Base-by-base conservation (phyloP, 2,888 invertebrate genomes). In the Tholera decimalis region DNA sequence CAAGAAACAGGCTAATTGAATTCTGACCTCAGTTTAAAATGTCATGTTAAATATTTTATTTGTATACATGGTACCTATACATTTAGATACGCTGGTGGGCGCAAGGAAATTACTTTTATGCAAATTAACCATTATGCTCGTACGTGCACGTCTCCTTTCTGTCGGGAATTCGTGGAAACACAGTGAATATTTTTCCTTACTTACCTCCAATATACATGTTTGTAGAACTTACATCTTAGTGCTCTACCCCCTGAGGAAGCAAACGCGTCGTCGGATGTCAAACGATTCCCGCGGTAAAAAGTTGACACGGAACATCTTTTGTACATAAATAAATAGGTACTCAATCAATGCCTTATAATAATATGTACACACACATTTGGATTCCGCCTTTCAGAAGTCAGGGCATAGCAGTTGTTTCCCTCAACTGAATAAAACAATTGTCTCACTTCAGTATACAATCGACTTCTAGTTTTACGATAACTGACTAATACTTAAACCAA, bases 31-130 rank as follows among this genome's bases (percentile, higher is more conserved):
- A 53, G 43, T 49, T 22, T 61, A 54, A 69, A 79, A 67, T 75
- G 30, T 49, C 61, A 49, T 53, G 60, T 35, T 66, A 62, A 24
- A 57, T 71, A 63, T 69, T 72, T 74, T 57, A 46, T 61, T 54
- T 63, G 46, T 51, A 50, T 44, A 26, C 28, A 41, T 11, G n/a
- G n/a, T 44, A 71, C 2, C 3, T 30, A 18, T 44, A 67, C 39
- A 54, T 47, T 41, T 56, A 51, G 49, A 66, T 60, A 62, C 49
- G 62, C 50, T 47, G 63, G 68, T 63, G 65, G 64, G 65, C 66
- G 58, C 58, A 78, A 86, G 88, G 85, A 91, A 91, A 92, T 91
- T 90, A 91, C 89, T 90, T 91, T 89, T 91, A 90, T 91, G 90
- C 88, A 88, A 91, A 91, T 91, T 75, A 83, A 83, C 82, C 83